A percentile compares a stretch with the other conserved stretches of the same genome.
Conservation (phyloP, 2,888 invertebrate genomes). For the Auanema sp. region DNA sequence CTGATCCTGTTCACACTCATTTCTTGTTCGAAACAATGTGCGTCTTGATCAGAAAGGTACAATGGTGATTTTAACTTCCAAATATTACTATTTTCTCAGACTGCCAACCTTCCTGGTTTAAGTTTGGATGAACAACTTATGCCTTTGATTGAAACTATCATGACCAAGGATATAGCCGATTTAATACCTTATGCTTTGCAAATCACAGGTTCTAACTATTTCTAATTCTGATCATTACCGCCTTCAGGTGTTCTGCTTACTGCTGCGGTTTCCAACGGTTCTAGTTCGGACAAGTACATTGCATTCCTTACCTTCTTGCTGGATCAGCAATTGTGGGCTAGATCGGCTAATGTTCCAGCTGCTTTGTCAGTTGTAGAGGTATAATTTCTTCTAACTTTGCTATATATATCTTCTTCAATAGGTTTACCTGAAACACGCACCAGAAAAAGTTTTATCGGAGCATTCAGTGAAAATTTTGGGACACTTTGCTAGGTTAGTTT, state of each 20-base stretch:
- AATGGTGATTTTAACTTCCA: neutral
- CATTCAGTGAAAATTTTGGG: constrained; percentile 11
- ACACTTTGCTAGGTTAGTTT: constrained; percentile 13
- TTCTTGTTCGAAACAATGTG: constrained; percentile 94
- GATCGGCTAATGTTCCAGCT: constrained; percentile 88
- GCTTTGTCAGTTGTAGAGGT: constrained; percentile 87
- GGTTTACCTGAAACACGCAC: constrained; percentile 21
- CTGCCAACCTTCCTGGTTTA: constrained; percentile 45
- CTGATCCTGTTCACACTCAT: constrained; percentile 96
- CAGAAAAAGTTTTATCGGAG: constrained; percentile 10
- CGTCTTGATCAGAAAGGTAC: constrained; percentile 68
- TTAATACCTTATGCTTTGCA: constrained; percentile 98
- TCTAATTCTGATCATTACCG: constrained; percentile 1
- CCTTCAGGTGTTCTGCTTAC: constrained; percentile 38
- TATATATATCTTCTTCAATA: neutral
- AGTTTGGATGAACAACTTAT: constrained; percentile 81
- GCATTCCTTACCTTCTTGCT: constrained; percentile 86
- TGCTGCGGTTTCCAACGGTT: constrained; percentile 33
- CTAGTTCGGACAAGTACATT: constrained; percentile 79
- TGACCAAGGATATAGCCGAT: constrained; percentile 84
- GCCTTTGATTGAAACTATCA: constrained; percentile 89
- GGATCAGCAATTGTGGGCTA: constrained; percentile 86
- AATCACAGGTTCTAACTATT: constrained; percentile 69
- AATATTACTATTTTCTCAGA: constrained; percentile 41
- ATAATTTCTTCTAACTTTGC: constrained; percentile 59